Conservation (phyloP, 2,113 vertebrate species). For the Sminthopsis crassicaudata region DNA sequence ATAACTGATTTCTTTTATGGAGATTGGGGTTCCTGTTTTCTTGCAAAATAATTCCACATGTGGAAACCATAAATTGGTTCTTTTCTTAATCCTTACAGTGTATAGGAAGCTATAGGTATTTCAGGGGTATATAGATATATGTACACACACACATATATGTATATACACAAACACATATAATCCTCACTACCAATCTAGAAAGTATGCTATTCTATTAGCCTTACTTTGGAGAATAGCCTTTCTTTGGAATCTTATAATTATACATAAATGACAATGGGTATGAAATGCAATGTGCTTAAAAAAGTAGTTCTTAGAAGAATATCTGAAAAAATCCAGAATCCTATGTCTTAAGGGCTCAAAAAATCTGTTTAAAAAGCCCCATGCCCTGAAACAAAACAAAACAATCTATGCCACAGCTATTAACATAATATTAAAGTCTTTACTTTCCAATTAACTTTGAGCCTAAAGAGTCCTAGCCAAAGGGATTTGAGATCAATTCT, state of each 20-base stretch:
- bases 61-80: not conserved
- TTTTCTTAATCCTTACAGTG: not conserved
- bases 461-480: not conserved
- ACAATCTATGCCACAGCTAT: not conserved
- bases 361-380: not conserved
- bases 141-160: not conserved
- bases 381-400: not conserved
- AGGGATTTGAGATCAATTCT: rapidly evolving
- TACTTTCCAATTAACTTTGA: slow-evolving; percentile 42
- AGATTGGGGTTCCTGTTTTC: slow-evolving; percentile 35
- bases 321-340: not conserved
- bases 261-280: not conserved
- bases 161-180: not conserved
- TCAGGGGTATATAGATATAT: too few relatives aligned
- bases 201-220: not conserved
- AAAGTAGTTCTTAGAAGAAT: not conserved
- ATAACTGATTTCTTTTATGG: slow-evolving; percentile 52
- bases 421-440: not conserved
- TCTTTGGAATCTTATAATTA: not conserved
- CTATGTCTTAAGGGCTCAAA: not conserved
- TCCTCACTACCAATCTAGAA: not conserved
- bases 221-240: not conserved
- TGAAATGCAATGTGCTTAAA: not conserved
- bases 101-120: not conserved
- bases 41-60: slow-evolving; percentile 33